Evolutionary conservation across 2,113 vertebrate genomes (phyloP).

Genomic region (Lophius piscatorius): DNA sequence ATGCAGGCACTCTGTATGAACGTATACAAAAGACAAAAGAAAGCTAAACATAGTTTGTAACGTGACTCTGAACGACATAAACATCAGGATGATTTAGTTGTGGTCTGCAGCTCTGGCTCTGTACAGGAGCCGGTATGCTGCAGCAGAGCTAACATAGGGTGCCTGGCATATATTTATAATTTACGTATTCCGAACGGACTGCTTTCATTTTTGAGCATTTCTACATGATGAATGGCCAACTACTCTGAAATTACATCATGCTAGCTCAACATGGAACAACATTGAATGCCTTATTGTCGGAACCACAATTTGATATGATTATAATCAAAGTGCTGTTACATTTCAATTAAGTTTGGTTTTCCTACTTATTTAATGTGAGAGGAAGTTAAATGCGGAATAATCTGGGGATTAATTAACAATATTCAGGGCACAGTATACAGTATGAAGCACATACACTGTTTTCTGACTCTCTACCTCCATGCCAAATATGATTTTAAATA

Average conservation of each 20-base stretch:
- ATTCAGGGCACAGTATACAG: too few relatives aligned
- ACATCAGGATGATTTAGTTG: neutral
- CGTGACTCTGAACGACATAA: constrained; percentile 13
- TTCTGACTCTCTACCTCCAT: too few relatives aligned
- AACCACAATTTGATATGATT: constrained; percentile 12
- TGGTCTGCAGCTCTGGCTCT: constrained; percentile 5
- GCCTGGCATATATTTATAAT: constrained; percentile 50
- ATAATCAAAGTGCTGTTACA: constrained; percentile 7
- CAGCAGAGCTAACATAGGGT: constrained; percentile 4
- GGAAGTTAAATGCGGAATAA: too few relatives aligned
- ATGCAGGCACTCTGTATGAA: constrained; percentile 32
- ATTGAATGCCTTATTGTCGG: neutral
- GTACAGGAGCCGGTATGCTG: constrained; percentile 1
- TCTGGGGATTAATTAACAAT: too few relatives aligned
- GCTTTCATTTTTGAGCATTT: constrained; percentile 55
- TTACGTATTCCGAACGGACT: constrained; percentile 44
- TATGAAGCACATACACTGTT: too few relatives aligned
- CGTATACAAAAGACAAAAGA: constrained; percentile 23
- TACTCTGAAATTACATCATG: constrained; percentile 36
- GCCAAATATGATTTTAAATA: too few relatives aligned
- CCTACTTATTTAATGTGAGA: too few relatives aligned
- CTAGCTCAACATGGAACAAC: constrained; percentile 20
- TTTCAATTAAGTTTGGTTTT: constrained; percentile 7
- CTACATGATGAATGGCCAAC: constrained; percentile 44
- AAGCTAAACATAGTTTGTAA: constrained; percentile 20